These are phyloP conservation scores for Danio albolineatus DNA, from an alignment of 2,797 vertebrate species.

Conservation along the genomic window DNA sequence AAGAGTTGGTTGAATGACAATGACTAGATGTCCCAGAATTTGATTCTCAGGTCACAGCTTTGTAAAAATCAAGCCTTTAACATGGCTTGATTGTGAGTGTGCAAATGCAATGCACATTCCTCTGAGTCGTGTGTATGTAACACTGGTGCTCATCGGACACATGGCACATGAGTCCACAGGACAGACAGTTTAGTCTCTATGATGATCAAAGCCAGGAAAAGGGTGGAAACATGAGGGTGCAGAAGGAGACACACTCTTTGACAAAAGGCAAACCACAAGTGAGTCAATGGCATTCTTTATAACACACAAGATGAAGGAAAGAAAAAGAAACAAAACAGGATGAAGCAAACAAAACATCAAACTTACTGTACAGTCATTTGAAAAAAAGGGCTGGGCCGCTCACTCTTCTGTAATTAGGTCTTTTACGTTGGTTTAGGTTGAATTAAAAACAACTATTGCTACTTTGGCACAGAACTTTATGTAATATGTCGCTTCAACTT, in stretches of 20 bases:
- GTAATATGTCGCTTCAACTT: slow-evolving; percentile 82
- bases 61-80: neutral
- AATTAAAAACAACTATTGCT: slow-evolving; percentile 80
- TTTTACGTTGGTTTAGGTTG: slow-evolving; percentile 77
- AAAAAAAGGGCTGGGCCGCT: slow-evolving; percentile 76
- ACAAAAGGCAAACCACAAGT: slow-evolving; percentile 70
- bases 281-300: slow-evolving; percentile 74
- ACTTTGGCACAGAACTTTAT: slow-evolving; percentile 75
- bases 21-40: neutral
- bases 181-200: slow-evolving; percentile 37
- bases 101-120: neutral
- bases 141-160: neutral
- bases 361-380: slow-evolving; percentile 80
- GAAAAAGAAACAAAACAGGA: slow-evolving; percentile 75
- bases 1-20: neutral
- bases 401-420: slow-evolving; percentile 80
- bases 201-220: slow-evolving; percentile 44
- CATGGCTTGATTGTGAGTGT: neutral
- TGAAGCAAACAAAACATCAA: slow-evolving; percentile 77
- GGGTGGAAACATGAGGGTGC: slow-evolving; percentile 40
- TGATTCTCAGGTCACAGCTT: neutral
- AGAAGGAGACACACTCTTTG: slow-evolving; percentile 61
- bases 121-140: slow-evolving; percentile 7
- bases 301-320: slow-evolving; percentile 73
- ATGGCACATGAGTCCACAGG: slow-evolving; percentile 14